Evolutionary conservation across 2,113 vertebrate species (phyloP).

Genomic region (Hepsetus odoe): DNA sequence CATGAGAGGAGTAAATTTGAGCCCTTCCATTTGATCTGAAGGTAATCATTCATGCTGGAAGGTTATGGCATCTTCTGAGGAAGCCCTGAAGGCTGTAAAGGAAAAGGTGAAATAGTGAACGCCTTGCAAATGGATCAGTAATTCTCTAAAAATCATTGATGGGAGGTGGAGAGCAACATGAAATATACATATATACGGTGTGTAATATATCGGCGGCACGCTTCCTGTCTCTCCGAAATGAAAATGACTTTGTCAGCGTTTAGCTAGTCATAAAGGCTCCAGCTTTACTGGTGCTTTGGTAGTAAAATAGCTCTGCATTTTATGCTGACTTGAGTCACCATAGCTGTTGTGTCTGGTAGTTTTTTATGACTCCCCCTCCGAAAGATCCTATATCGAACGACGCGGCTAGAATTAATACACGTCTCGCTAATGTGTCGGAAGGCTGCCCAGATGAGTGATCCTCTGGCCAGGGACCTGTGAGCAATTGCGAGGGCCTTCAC

Average conservation of each 20-base stretch:
- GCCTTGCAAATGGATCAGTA: neutral
- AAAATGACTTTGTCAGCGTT: conserved; percentile 17
- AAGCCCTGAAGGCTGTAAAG: neutral
- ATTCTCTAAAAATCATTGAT: neutral
- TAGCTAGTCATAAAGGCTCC: conserved; percentile 4
- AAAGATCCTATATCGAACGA: conserved; percentile 22
- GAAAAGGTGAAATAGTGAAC: neutral
- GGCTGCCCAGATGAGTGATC: conserved; percentile 29
- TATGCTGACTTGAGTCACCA: conserved; percentile 41
- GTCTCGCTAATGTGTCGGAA: conserved; percentile 11
- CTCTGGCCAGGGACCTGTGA: conserved; percentile 8
- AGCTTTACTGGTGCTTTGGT: conserved; percentile 37
- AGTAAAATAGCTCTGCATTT: conserved; percentile 42
- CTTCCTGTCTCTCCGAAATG: conserved; percentile 7
- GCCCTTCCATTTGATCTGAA: too few relatives aligned
- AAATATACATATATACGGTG: neutral
- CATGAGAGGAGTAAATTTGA: too few relatives aligned
- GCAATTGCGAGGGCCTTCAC: neutral
- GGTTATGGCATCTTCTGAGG: neutral
- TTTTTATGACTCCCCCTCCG: conserved; percentile 35
- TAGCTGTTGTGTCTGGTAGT: conserved; percentile 16
- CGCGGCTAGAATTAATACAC: conserved; percentile 33
- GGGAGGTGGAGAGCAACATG: neutral
- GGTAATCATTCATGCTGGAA: neutral
- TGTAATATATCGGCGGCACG: neutral